Conservation (phyloP, 2,888 invertebrate species). For the Heliconius aoede region DNA sequence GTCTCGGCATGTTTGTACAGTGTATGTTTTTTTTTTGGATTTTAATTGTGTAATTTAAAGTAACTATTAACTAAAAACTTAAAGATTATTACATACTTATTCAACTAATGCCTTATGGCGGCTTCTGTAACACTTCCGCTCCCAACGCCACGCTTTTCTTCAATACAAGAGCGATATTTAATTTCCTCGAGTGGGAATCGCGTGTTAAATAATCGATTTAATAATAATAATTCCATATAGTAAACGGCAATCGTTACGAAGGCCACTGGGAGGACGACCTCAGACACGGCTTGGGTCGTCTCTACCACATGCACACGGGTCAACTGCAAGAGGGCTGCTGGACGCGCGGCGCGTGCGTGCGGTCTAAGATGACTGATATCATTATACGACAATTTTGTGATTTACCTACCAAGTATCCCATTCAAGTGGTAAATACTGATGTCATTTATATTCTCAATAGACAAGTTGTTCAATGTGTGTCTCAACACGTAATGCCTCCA, state of each 20-base stretch:
- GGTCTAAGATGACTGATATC: slow-evolving; percentile 83
- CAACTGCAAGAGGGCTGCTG: slow-evolving; percentile 87
- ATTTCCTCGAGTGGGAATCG: neutral
- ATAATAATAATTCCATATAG: slow-evolving; percentile 55
- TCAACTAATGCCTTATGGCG: neutral
- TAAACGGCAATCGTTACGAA: slow-evolving; percentile 86
- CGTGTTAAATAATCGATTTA: neutral
- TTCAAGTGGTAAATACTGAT: slow-evolving; percentile 75
- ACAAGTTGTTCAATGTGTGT: too few relatives aligned
- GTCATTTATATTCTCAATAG: too few relatives aligned
- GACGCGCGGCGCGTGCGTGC: slow-evolving; percentile 80
- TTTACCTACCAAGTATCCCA: slow-evolving; percentile 81
- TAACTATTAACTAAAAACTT: neutral
- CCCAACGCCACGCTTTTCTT: too few relatives aligned
- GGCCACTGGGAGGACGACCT: slow-evolving; percentile 83
- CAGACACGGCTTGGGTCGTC: slow-evolving; percentile 86
- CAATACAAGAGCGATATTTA: too few relatives aligned
- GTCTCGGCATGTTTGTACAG: slow-evolving; percentile 82
- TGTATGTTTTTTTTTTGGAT: slow-evolving; percentile 57
- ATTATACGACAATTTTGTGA: slow-evolving; percentile 83
- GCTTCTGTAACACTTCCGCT: neutral
- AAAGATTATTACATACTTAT: neutral
- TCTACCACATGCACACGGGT: slow-evolving; percentile 85
- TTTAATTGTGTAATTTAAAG: neutral
- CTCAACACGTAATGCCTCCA: too few relatives aligned